Base-by-base conservation (phyloP, 2,113 vertebrate genomes). In the Dasypus novemcinctus region DNA sequence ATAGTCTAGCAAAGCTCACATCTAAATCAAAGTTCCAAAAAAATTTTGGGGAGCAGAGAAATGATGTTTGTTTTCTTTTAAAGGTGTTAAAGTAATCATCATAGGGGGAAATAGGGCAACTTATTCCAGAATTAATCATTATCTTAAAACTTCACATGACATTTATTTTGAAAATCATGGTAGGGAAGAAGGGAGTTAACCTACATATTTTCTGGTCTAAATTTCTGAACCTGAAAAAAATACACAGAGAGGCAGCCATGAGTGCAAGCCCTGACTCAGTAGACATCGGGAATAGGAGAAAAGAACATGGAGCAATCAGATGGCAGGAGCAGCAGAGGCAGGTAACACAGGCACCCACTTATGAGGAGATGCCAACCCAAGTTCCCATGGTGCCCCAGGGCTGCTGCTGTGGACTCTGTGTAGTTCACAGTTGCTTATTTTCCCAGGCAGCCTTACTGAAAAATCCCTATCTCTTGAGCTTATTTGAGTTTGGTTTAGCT, bases 121-220 rank as follows among this genome's bases (percentile, higher is more conserved):
- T n/a, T 74, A 86, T 90, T 64, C 69, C 76, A 83, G 59, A 71
- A 27, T 87, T 63, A 79, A 31, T 86, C 49, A 86, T 57, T 76
- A 63, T 59, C 20, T 83, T 71, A 76, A 92, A 96, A 75, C 9
- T 46, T n/a, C 27, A 31, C 14, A n/a, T 18, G 8, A 17, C n/a
- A n/a, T 64, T 96, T 84, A 38, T 57, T 78, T 74, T 72, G 38
- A 91, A 92, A 84, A 41, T 49, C 25, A 0, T 23, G 41, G 2
- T n/a, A 46, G 7, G 14, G n/a, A 57, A 2, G 0, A 5, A 1
- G 38, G 15, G 36, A 36, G n/a, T 27, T 8, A 54, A 27, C 36
- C 25, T 79, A 41, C 7, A 52, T 1, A 29, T 81, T 81, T 91
- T 85, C 61, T 79, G 38, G 5, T n/a, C 68, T 80, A 29, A 80